These are phyloP conservation scores for Chironomus striatipennis DNA, from an alignment of 1,140 invertebrate genomes.

Conservation along the genomic window DNA sequence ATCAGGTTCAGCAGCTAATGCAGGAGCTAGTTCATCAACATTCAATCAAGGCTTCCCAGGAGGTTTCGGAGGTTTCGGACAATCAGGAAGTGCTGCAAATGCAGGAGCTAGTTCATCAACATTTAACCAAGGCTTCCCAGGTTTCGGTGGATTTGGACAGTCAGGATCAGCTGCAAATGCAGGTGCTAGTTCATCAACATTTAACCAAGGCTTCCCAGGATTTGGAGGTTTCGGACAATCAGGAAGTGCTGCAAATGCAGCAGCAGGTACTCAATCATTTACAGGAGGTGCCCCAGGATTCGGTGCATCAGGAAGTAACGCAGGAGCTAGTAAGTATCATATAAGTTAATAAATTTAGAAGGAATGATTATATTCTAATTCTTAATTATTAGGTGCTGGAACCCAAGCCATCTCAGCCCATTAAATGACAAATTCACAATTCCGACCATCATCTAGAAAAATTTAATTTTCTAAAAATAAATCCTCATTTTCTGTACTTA, in stretches of 20 bases:
- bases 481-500: too few relatives aligned
- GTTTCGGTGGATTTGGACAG: background rate
- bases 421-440: background rate
- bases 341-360: too few relatives aligned
- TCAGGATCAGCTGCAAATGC: background rate
- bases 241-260: background rate
- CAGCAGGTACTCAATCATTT: background rate
- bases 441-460: too few relatives aligned
- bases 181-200: background rate
- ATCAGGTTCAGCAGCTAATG: background rate
- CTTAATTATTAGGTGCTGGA: too few relatives aligned
- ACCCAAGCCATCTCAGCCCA: background rate
- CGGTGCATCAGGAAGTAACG: background rate
- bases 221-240: background rate
- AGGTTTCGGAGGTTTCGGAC: background rate
- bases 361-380: too few relatives aligned
- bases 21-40: background rate
- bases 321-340: too few relatives aligned
- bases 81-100: background rate
- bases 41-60: background rate
- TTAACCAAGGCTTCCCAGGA: background rate
- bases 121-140: background rate
- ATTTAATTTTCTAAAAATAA: too few relatives aligned
- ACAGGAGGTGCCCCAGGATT: background rate
- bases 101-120: background rate